These are phyloP conservation scores for Eilema sororculum DNA, from an alignment of 2,888 invertebrate genomes.

Conservation along the genomic window DNA sequence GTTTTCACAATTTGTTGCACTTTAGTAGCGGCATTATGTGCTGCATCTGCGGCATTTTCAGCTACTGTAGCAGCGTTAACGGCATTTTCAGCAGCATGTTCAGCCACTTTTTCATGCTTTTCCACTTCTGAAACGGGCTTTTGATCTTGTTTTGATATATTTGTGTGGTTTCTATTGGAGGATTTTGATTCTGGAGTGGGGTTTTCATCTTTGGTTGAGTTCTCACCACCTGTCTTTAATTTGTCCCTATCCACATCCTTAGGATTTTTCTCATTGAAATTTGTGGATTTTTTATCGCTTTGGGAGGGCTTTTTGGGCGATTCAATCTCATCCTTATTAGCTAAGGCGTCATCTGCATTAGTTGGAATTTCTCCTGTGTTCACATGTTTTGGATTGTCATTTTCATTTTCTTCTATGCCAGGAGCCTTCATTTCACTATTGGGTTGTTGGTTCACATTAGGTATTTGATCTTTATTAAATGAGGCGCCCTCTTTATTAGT, in stretches of 20 bases:
- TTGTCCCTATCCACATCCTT: neutral
- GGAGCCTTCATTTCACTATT: too few species aligned
- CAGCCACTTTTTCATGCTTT: constrained; percentile 21
- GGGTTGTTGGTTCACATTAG: too few species aligned
- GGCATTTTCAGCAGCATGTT: constrained; percentile 23
- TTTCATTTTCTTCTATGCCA: too few species aligned
- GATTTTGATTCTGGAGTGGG: neutral
- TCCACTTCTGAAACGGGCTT: constrained; percentile 12
- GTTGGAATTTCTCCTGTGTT: neutral
- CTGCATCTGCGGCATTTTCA: constrained; percentile 22
- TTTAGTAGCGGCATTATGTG: constrained; percentile 26
- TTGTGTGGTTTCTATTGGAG: neutral
- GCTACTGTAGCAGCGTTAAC: constrained; percentile 19
- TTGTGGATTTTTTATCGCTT: too few species aligned
- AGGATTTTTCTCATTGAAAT: too few species aligned
- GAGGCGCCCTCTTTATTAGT: neutral
- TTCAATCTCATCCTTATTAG: too few species aligned
- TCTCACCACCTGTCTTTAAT: neutral
- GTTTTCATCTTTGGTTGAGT: neutral
- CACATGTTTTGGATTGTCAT: neutral
- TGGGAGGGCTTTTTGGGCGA: too few species aligned
- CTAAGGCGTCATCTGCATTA: neutral
- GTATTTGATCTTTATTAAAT: neutral
- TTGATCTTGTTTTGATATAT: neutral
- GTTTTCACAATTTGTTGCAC: constrained; percentile 25